These are phyloP conservation scores for Cydia splendana DNA, from an alignment of 1,140 invertebrate species.

Conservation along the genomic window DNA sequence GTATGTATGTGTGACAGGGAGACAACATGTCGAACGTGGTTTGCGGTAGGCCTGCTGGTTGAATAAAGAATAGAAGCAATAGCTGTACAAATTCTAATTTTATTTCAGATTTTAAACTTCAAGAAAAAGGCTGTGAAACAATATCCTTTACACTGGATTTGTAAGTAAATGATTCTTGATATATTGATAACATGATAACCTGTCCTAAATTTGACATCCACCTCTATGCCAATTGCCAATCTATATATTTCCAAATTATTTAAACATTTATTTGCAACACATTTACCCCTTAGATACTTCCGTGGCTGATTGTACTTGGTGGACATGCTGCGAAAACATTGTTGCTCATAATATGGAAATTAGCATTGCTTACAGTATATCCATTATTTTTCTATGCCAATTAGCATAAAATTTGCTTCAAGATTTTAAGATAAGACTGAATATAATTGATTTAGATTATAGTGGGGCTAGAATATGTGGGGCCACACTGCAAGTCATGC, in stretches of 20 bases:
- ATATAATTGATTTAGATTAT: not conserved
- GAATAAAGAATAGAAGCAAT: not conserved
- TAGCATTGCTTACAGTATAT: not conserved
- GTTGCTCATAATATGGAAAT: not conserved
- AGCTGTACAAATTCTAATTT: not conserved
- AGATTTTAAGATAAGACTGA: not conserved
- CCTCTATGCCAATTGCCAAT: no score
- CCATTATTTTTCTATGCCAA: not conserved
- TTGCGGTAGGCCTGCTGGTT: no score
- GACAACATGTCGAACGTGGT: no score
- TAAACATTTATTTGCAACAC: no score
- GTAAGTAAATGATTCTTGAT: not conserved
- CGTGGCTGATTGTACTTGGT: no score
- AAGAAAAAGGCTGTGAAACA: slow-evolving; percentile 1
- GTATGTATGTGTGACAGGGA: no score
- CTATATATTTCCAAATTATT: no score
- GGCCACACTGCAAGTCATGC: not conserved
- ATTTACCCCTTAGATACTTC: no score
- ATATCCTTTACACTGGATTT: slow-evolving; percentile 11
- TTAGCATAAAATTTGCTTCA: not conserved
- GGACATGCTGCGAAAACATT: not conserved
- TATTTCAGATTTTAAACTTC: slow-evolving; percentile 24
- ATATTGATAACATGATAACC: not conserved
- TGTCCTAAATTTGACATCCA: not conserved
- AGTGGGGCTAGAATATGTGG: no score